Evolutionary conservation across 2,888 invertebrate species (phyloP).

Genomic region (Exocentrus adspersus): DNA sequence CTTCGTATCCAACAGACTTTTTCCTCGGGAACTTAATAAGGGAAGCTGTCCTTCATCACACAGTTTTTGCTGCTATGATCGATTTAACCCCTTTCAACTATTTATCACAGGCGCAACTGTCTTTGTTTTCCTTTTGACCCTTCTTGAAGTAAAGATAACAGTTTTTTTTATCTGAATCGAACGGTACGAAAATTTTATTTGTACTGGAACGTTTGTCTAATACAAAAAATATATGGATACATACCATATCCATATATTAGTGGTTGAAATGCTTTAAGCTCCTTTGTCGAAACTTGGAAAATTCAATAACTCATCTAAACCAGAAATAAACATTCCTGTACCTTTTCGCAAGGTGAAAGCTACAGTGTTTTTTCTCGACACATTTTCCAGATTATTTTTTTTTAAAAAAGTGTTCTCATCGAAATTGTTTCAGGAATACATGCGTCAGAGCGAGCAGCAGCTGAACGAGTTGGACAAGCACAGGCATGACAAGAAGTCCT

Average conservation of each 20-base stretch:
- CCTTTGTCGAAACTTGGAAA: too few relatives aligned
- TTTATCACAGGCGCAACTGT: neutral
- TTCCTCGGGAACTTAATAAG: neutral
- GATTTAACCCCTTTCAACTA: conserved; percentile 1
- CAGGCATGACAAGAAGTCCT: conserved; percentile 41
- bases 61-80: neutral
- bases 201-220: neutral
- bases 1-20: neutral
- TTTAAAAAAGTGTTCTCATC: too few relatives aligned
- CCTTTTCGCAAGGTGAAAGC: too few relatives aligned
- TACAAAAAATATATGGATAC: too few relatives aligned
- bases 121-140: neutral
- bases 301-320: too few relatives aligned
- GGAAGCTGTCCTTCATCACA: neutral
- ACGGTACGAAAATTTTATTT: neutral
- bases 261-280: too few relatives aligned
- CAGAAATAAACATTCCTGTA: too few relatives aligned
- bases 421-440: conserved; percentile 73
- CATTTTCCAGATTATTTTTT: too few relatives aligned
- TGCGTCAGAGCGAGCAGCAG: conserved; percentile 82
- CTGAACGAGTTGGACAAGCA: conserved; percentile 73
- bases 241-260: too few relatives aligned
- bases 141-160: neutral
- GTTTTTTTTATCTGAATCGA: neutral
- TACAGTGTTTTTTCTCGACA: too few relatives aligned